Base-by-base conservation (phyloP, 1,140 invertebrate genomes). In the Drosophila kikkawai region DNA sequence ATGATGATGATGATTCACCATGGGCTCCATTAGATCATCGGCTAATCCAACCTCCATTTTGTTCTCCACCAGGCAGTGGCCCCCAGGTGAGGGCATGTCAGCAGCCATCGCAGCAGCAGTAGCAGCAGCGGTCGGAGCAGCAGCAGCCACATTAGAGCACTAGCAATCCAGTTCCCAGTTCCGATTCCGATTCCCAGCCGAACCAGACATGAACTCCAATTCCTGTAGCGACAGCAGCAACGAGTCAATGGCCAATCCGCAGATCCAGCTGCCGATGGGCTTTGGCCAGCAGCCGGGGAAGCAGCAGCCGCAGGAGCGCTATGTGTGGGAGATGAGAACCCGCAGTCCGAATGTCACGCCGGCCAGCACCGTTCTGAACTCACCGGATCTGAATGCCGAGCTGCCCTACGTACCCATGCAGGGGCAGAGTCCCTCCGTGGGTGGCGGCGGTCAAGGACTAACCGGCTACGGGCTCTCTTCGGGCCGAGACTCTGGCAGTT, bases 311-410 rank as follows among this genome's bases (percentile, higher is more conserved):
- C 88, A 92, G 58, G 92, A 93, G 45, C 88, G 91, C 7, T 92
- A 93, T 69, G 91, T 93, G 17, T 93, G 91, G 92, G 92, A 93
- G 75, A 93, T 93, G 92, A 73, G 92, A 19, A 79, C 85, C 19
- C 91, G 88, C 34, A 93, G 92, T 56, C 91, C 92, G 11, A 93
- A 92, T 48, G 82, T 92, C 15, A 93, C 92, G 29, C 92, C 92
- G n/a, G 91, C 87, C 44, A 93, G 92, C 68, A 93, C 92, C 8
- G 92, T 93, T 50, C 75, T 93, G 0, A 93, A 93, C 59, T 93
- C 92, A 19, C 92, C 92, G 15, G 92, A 93, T 73, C 64, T 93
- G 29, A 92, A 83, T 71, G 80, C 85, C 13, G 91, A 92, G 12
- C 63, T 90, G 22, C 68, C 76, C 32, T 90, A 90, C 56, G 68